A percentile compares a stretch with the other conserved stretches of the same genome.
Evolutionary conservation across 1,140 invertebrate genomes (phyloP).

Genomic region (Neotoxoptera formosana): DNA sequence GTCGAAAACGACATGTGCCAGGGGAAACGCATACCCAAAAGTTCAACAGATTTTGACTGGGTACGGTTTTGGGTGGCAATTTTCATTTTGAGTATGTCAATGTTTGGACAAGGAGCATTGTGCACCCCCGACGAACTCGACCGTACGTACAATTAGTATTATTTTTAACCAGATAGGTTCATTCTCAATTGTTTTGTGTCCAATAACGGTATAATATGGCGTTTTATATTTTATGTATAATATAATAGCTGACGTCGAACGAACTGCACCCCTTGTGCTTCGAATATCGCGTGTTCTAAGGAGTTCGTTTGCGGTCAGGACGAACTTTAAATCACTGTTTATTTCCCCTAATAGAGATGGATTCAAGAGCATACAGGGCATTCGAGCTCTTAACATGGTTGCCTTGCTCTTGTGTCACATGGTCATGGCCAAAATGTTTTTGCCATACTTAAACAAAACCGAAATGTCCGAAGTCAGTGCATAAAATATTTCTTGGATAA

Average conservation of each 20-base stretch:
- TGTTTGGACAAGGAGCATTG: neutral
- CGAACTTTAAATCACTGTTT: conserved; percentile 66
- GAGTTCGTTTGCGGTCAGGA: conserved; percentile 66
- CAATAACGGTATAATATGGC: neutral
- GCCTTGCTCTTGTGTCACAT: conserved; percentile 73
- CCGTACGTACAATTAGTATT: neutral
- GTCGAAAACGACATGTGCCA: conserved; percentile 43
- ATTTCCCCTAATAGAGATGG: neutral
- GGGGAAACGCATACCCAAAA: conserved; percentile 65
- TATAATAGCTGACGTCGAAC: conserved; percentile 2
- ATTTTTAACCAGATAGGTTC: neutral
- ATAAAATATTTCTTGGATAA: neutral
- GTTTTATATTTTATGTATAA: neutral
- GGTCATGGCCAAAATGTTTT: conserved; percentile 75
- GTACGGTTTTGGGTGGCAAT: neutral
- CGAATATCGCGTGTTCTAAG: conserved; percentile 64
- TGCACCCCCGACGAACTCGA: neutral
- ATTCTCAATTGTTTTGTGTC: neutral
- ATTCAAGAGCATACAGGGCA: conserved; percentile 67
- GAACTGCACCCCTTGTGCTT: conserved; percentile 7
- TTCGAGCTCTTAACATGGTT: conserved; percentile 72
- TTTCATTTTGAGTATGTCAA: neutral
- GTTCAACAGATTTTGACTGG: conserved; percentile 63
- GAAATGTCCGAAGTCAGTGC: conserved; percentile 69
- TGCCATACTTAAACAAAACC: conserved; percentile 73